Evolutionary conservation across 2,888 invertebrate genomes (phyloP).

Genomic region (Therioaphis trifolii): DNA sequence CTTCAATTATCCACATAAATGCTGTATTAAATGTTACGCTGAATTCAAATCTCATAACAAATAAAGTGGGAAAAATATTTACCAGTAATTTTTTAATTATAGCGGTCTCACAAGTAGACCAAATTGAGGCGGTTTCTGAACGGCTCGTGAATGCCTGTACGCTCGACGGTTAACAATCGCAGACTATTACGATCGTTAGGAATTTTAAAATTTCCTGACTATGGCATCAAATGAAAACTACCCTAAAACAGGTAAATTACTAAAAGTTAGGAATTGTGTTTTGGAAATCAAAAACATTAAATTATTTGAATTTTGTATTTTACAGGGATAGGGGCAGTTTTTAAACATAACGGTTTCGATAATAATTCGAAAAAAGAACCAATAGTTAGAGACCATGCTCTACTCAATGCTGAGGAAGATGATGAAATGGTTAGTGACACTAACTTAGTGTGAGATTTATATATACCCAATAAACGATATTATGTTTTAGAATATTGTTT

Average conservation of each 20-base stretch:
- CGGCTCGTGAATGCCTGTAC: conserved; percentile 63
- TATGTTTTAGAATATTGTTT: too few relatives aligned
- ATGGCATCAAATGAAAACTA: conserved; percentile 64
- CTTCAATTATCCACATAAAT: too few relatives aligned
- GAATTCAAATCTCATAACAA: too few relatives aligned
- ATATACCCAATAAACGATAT: too few relatives aligned
- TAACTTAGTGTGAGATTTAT: too few relatives aligned
- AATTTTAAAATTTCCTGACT: conserved; percentile 63
- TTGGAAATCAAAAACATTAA: too few relatives aligned
- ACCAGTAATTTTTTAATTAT: conserved; percentile 25
- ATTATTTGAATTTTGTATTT: too few relatives aligned
- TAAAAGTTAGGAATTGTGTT: not conserved
- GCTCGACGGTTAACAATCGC: conserved; percentile 52
- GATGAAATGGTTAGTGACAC: conserved; percentile 74
- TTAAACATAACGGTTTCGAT: conserved; percentile 53
- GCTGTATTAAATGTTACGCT: too few relatives aligned
- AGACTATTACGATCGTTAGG: conserved; percentile 60
- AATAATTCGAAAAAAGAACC: conserved; percentile 32
- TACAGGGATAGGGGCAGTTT: conserved; percentile 51
- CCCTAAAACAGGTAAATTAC: conserved; percentile 52
- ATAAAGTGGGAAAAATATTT: too few relatives aligned
- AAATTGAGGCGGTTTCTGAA: conserved; percentile 52
- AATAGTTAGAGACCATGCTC: conserved; percentile 58
- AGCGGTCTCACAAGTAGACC: conserved; percentile 57
- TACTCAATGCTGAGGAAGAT: conserved; percentile 71